Evolutionary conservation across 2,888 invertebrate genomes (phyloP), one percentile per base, ranked within the genome.

Genomic region (Nymphalis urticae): DNA sequence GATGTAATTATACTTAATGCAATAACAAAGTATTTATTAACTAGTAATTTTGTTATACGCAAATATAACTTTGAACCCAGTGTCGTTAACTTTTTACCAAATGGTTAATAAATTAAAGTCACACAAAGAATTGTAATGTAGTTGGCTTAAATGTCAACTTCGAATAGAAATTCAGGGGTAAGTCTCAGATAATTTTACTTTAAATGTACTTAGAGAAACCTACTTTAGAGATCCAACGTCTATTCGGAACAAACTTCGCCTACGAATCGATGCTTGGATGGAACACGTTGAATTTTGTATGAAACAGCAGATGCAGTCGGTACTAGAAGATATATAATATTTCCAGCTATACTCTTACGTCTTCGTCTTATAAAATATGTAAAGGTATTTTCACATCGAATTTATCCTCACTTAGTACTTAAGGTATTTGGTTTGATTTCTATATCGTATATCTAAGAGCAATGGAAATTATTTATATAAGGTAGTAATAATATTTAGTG

Each of bases 271-370:
- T 77, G 79, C 81, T 81, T 81, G 79, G 71, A 64, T 50, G 70
- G 73, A 68, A 72, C 56, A 70, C 75, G 79, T 79, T 88, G 86
- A 86, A 88, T 88, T 85, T 87, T 88, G 82, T 84, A 87, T 86
- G 86, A 85, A 84, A 85, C 80, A 80, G 77, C 80, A 80, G 82
- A 83, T 83, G 80, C 79, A 81, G 77, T 77, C 72, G 66, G 72
- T 69, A 70, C 69, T 71, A 69, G 71, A 75, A 75, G 80, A 82
- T 80, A 76, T 77, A 83, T 81, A 80, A 80, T 78, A 77, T 80
- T 76, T 75, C 76, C 76, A 72, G 64, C 74, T 70, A 68, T 72
- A 70, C 66, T 63, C 62, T 48, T 75, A 74, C 68, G 64, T 68
- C 67, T 63, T 50, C 61, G 73, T 72, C 68, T 63, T 65, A 79